A percentile compares a stretch with the other conserved stretches of the same genome.
Conservation (phyloP, 2,888 invertebrate genomes). For the Entomobrya proxima region DNA sequence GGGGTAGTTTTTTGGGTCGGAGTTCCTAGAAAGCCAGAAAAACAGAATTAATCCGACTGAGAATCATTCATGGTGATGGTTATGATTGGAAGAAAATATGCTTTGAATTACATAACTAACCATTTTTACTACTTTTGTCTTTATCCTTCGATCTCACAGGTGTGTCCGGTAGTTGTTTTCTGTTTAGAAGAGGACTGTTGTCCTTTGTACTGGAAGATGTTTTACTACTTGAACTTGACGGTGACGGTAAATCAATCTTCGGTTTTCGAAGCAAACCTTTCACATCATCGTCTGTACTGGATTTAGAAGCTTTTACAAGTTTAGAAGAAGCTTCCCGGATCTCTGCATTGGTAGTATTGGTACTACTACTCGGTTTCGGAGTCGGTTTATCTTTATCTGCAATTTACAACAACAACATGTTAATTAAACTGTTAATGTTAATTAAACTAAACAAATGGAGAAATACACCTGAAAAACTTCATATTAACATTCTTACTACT, state of each 20-base stretch:
- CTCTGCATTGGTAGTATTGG: constrained; percentile 44
- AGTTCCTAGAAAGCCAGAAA: too few species aligned
- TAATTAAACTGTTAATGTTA: neutral
- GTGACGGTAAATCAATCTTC: constrained; percentile 74
- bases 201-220: neutral
- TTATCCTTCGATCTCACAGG: neutral
- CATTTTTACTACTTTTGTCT: neutral
- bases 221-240: constrained; percentile 9
- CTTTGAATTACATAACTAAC: neutral
- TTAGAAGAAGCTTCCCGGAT: constrained; percentile 77
- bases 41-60: too few species aligned
- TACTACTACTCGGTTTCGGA: neutral
- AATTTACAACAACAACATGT: neutral
- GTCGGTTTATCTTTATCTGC: neutral
- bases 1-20: too few species aligned
- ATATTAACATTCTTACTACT: too few species aligned
- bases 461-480: too few species aligned
- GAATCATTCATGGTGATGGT: too few species aligned
- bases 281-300: constrained; percentile 64
- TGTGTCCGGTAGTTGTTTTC: constrained; percentile 45
- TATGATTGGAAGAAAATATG: neutral
- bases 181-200: constrained; percentile 11
- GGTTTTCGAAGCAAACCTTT: constrained; percentile 58
- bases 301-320: constrained; percentile 69
- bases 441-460: too few species aligned